phyloP scores from a whole-genome alignment of 2,797 vertebrate species.

The Sebastes diploproa region DNA sequence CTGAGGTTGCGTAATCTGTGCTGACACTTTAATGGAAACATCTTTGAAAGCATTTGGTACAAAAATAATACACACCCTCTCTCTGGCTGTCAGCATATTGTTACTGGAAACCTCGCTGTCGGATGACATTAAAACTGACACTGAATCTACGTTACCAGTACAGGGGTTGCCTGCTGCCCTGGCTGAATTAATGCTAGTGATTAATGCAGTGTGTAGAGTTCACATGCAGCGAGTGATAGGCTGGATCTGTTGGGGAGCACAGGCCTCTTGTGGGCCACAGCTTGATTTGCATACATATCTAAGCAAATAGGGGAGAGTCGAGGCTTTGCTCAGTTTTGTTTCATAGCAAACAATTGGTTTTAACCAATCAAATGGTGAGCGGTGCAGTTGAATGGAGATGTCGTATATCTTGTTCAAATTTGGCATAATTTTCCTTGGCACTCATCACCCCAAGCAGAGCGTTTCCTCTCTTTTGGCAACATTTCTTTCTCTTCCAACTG shows the following conservation, averaged over 20 bases:
- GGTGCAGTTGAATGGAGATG: background rate
- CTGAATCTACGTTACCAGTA: background rate
- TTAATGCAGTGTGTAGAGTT: constrained; percentile 10
- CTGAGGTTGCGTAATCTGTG: background rate
- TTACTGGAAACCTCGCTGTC: background rate
- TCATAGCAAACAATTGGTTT: background rate
- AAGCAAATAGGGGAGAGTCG: background rate
- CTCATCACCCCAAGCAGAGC: background rate
- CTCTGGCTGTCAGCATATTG: background rate
- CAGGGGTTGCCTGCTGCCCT: background rate
- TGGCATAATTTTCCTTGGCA: background rate
- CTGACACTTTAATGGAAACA: constrained; percentile 20
- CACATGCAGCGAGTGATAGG: background rate
- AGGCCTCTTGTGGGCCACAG: background rate
- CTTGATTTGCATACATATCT: constrained; percentile 12
- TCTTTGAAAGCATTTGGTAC: background rate
- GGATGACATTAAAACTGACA: constrained; percentile 21
- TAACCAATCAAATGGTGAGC: background rate
- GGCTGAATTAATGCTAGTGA: constrained; percentile 1
- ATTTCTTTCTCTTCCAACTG: background rate
- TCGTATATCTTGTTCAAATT: background rate
- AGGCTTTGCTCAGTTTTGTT: background rate
- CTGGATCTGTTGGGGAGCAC: background rate
- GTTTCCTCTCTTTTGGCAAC: background rate
- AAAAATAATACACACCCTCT: background rate